Conservation (phyloP, 2,113 vertebrate species). For the Clinocottus analis region DNA sequence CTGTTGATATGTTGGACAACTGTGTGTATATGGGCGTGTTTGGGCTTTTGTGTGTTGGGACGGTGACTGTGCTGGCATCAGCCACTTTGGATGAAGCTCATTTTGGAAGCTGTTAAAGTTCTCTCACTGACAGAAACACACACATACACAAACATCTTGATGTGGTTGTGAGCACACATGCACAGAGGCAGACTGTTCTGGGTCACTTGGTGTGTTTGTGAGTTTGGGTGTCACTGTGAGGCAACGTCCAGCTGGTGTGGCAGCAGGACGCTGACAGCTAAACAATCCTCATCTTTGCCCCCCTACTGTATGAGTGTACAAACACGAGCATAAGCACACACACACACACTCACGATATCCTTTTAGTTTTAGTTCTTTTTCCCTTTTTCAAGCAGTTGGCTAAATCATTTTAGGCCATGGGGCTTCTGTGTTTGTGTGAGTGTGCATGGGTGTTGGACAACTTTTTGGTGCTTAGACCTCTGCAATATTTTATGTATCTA, state of each 20-base stretch:
- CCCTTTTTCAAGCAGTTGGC: slow-evolving; percentile 33
- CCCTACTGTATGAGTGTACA: slow-evolving; percentile 22
- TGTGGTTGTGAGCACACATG: slow-evolving; percentile 48
- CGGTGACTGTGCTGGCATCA: slow-evolving; percentile 68
- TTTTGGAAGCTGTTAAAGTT: slow-evolving; percentile 54
- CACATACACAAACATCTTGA: slow-evolving; percentile 28
- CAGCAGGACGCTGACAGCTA: slow-evolving; percentile 75
- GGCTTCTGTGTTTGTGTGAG: slow-evolving; percentile 45
- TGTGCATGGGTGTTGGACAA: slow-evolving; percentile 43
- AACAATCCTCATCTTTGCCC: slow-evolving; percentile 66
- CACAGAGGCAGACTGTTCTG: slow-evolving; percentile 66
- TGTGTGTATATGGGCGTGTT: slow-evolving; percentile 39
- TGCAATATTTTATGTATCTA: slow-evolving; percentile 15
- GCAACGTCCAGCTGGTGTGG: slow-evolving; percentile 75
- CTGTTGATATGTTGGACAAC: slow-evolving; percentile 55
- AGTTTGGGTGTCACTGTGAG: slow-evolving; percentile 68
- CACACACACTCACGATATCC: slow-evolving; percentile 37
- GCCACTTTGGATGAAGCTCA: slow-evolving; percentile 64
- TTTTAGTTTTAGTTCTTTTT: slow-evolving; percentile 32
- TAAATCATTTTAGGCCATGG: slow-evolving; percentile 52
- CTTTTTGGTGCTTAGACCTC: slow-evolving; percentile 34
- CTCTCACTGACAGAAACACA: not conserved
- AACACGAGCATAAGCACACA: not conserved
- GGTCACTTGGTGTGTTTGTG: slow-evolving; percentile 69
- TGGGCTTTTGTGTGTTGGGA: slow-evolving; percentile 55